Evolutionary conservation across 2,888 invertebrate species (phyloP).

Genomic region (Enchytraeus crypticus): DNA sequence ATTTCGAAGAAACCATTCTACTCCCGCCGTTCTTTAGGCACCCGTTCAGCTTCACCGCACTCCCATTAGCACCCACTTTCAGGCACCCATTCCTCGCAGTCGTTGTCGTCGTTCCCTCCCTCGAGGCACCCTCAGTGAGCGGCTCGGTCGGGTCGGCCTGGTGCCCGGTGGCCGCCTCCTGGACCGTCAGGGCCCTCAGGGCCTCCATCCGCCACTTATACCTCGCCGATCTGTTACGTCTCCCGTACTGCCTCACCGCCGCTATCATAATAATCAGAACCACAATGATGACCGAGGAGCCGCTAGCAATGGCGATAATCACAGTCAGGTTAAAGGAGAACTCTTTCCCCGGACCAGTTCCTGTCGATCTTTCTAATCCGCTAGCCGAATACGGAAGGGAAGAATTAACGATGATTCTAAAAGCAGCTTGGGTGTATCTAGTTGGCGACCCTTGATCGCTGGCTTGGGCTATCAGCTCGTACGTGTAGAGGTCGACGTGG

Average conservation of each 20-base stretch:
- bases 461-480: not conserved
- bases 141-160: not conserved
- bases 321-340: not conserved
- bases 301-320: not conserved
- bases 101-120: no score
- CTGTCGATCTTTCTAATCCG: not conserved
- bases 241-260: not conserved
- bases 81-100: not conserved
- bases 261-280: not conserved
- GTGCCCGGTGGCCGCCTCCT: not conserved
- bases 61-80: not conserved
- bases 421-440: not conserved
- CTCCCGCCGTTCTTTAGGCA: no score
- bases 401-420: conserved; percentile 4
- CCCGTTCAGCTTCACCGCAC: not conserved
- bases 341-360: not conserved
- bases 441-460: conserved; percentile 1
- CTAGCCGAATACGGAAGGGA: not conserved
- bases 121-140: no score
- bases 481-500: conserved; percentile 1
- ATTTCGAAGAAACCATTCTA: no score
- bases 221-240: not conserved
- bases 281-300: not conserved
- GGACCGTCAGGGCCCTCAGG: conserved; percentile 2
- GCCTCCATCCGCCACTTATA: conserved; percentile 10